Evolutionary conservation across 2,113 vertebrate genomes (phyloP).

Genomic region (Diglossa brunneiventris): DNA sequence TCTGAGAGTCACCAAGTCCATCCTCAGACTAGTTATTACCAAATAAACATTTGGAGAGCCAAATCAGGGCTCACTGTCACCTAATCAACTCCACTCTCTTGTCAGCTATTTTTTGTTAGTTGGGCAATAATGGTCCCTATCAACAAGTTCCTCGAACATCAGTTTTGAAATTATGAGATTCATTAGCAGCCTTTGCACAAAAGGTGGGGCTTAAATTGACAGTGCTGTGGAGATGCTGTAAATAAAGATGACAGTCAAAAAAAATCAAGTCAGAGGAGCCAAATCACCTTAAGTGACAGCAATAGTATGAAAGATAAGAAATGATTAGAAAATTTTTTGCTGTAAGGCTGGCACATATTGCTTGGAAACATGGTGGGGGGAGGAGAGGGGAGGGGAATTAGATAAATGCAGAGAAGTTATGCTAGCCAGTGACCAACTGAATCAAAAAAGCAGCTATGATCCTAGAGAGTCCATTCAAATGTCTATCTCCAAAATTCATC

Average conservation of each 20-base stretch:
- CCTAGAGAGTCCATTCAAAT: neutral
- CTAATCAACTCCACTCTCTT: neutral
- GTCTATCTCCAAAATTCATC: neutral
- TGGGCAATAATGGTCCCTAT: neutral
- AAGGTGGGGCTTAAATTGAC: neutral
- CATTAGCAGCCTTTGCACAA: neutral
- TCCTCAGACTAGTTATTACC: neutral
- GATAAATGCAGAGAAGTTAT: neutral
- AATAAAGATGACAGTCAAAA: neutral
- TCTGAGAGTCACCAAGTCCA: neutral
- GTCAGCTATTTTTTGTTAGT: neutral
- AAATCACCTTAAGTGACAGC: neutral
- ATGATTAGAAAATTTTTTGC: neutral
- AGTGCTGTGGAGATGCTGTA: neutral
- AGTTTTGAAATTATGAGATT: neutral
- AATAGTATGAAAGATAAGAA: neutral
- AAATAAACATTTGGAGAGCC: neutral
- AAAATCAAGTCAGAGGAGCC: neutral
- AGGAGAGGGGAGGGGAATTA: neutral
- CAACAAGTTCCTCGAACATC: neutral
- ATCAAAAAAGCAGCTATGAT: neutral
- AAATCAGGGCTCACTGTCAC: neutral
- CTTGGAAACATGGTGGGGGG: neutral
- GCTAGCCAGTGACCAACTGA: neutral
- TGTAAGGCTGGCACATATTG: neutral